Evolutionary conservation across 2,797 vertebrate species (phyloP).

Genomic region (Microhierax caerulescens): DNA sequence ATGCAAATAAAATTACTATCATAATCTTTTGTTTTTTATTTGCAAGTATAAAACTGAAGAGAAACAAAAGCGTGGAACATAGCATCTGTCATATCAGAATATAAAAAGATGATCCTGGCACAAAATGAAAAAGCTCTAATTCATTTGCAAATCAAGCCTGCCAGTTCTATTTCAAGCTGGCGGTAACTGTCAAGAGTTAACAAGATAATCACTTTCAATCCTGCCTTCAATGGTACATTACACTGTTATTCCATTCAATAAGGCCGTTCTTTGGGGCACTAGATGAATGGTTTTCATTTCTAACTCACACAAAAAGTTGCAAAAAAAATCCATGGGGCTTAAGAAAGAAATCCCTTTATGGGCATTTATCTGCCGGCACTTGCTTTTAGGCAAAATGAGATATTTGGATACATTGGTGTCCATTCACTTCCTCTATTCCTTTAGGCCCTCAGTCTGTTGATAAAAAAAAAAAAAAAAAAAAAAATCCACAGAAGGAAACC

Average conservation of each 20-base stretch:
- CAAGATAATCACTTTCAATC: conserved; percentile 99
- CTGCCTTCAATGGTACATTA: conserved; percentile 94
- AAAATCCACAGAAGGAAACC: conserved; percentile 55
- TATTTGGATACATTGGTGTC: conserved; percentile 85
- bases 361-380: conserved; percentile 84
- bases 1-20: conserved; percentile 87
- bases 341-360: conserved; percentile 85
- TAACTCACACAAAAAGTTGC: conserved; percentile 85
- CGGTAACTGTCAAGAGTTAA: conserved; percentile 98
- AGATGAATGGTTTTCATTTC: conserved; percentile 93
- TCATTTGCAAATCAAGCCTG: conserved; percentile 99
- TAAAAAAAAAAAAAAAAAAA: background rate
- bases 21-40: conserved; percentile 89
- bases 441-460: conserved; percentile 74
- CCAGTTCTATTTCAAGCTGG: conserved; percentile 94
- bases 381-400: conserved; percentile 82
- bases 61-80: conserved; percentile 90
- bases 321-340: conserved; percentile 80
- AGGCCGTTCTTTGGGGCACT: conserved; percentile 87
- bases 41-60: conserved; percentile 83
- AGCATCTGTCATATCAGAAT: conserved; percentile 99
- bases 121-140: conserved; percentile 92
- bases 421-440: conserved; percentile 86
- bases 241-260: conserved; percentile 92
- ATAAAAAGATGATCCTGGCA: conserved; percentile 99